Base-by-base conservation (phyloP, 2,888 invertebrate genomes). In the Chloromyia formosa region DNA sequence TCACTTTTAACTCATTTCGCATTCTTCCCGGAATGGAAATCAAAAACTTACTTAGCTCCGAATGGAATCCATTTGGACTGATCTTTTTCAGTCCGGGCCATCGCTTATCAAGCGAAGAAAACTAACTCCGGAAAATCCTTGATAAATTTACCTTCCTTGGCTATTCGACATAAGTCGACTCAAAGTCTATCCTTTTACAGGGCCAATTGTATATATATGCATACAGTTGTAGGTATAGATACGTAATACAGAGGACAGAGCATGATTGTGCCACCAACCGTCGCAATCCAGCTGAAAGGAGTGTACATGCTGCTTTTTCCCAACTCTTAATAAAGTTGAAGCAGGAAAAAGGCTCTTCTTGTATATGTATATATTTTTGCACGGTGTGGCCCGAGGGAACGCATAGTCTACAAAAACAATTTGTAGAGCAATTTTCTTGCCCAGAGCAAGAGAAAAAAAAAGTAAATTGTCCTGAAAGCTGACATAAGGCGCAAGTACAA, bases 391-490 rank as follows among this genome's bases (percentile, higher is more conserved):
- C 62, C 12, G 4, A 18, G 54, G 69, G 69, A 27, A 54, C 53
- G 27, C 45, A 61, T 35, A 35, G 40, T 22, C 61, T 66, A 76
- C 76, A 76, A 76, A 76, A 76, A 76, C 76, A 76, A 76, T 76
- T 76, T 76, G 74, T 73, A 20, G 68, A 76, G 73, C 76, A 75
- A 75, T 76, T 76, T 76, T 74, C 68, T 60, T 74, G 75, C 74
- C 74, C 62, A 73, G 75, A 45, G 74, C 74, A 76, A 76, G 27
- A 35, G 27, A 35, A 7, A 35, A 35, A 35, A 35, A 73, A 75
- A 74, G 76, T 75, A 76, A 76, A 76, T 76, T 76, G 74, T 76
- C 76, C 76, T 76, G 76, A 76, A 76, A 76, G 76, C 76, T 73
- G 74, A 72, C 76, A 75, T 74, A 74, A 76, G 74, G 73, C 73